A percentile compares a stretch with the other conserved stretches of the same genome.
Conservation (phyloP, 2,113 vertebrate species). For the Eubucco bourcierii region DNA sequence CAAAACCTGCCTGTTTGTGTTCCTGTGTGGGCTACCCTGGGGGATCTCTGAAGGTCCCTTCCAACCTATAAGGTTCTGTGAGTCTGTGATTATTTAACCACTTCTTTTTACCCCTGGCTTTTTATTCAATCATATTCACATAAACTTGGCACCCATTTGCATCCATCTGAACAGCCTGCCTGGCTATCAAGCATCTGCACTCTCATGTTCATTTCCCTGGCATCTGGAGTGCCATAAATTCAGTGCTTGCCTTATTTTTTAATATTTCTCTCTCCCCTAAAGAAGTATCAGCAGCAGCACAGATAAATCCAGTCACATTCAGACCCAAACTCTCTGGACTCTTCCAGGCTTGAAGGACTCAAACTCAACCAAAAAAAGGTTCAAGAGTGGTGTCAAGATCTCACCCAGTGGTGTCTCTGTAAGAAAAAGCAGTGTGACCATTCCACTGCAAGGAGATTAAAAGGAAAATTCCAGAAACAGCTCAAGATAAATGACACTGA, state of each 20-base stretch:
- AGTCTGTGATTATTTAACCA: neutral
- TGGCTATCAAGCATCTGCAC: constrained; percentile 64
- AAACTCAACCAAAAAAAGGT: neutral
- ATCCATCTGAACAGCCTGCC: constrained; percentile 55
- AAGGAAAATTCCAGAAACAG: neutral
- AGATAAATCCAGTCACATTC: neutral
- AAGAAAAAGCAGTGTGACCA: neutral
- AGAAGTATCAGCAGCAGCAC: neutral
- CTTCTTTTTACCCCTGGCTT: neutral
- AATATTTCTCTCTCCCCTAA: neutral
- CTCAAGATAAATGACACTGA: neutral
- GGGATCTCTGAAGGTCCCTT: too few species aligned
- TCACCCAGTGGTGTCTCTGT: neutral
- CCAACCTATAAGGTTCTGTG: too few species aligned
- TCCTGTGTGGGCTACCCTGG: too few species aligned
- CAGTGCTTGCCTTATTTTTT: constrained; percentile 43
- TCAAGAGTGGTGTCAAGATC: neutral
- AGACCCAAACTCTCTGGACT: neutral
- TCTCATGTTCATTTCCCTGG: constrained; percentile 59
- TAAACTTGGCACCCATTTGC: constrained; percentile 66
- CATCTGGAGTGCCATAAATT: constrained; percentile 73
- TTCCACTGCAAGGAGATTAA: neutral
- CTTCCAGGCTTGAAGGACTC: neutral
- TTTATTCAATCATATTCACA: constrained; percentile 22
- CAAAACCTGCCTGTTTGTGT: too few species aligned